A percentile compares a stretch with the other conserved stretches of the same genome.
Conservation (phyloP, 2,888 invertebrate genomes). For the Leptinotarsa peninsularis region DNA sequence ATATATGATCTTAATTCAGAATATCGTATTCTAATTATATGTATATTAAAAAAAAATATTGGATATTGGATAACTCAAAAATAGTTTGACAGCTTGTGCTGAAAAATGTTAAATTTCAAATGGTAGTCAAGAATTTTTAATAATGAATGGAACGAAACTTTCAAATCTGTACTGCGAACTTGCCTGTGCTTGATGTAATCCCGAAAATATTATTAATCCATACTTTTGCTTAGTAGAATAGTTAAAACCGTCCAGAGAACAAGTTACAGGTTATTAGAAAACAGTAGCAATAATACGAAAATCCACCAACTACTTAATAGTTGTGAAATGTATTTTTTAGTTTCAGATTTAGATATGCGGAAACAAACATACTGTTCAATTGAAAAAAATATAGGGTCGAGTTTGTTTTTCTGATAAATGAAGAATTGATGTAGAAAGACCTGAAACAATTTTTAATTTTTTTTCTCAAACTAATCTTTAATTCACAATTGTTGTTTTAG, state of each 20-base stretch:
- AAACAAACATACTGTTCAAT: too few species aligned
- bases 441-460: too few species aligned
- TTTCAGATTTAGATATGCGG: too few species aligned
- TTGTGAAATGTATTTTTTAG: too few species aligned
- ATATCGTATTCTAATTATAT: not conserved
- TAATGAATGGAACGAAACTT: conserved; percentile 2
- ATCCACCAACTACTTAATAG: too few species aligned
- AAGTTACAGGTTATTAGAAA: conserved; percentile 27
- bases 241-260: conserved; percentile 57
- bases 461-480: not conserved
- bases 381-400: too few species aligned
- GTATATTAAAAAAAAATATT: too few species aligned
- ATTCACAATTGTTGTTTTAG: not conserved
- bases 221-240: conserved; percentile 55
- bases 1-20: too few species aligned
- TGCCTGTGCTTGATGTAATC: not conserved
- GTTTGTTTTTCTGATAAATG: too few species aligned
- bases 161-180: conserved; percentile 19
- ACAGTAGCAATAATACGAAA: too few species aligned
- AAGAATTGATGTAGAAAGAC: too few species aligned
- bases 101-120: not conserved
- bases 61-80: too few species aligned
- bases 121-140: not conserved
- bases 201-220: conserved; percentile 18
- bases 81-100: not conserved